These are phyloP conservation scores for Dioctria rufipes DNA, from an alignment of 2,888 invertebrate species.

Conservation along the genomic window DNA sequence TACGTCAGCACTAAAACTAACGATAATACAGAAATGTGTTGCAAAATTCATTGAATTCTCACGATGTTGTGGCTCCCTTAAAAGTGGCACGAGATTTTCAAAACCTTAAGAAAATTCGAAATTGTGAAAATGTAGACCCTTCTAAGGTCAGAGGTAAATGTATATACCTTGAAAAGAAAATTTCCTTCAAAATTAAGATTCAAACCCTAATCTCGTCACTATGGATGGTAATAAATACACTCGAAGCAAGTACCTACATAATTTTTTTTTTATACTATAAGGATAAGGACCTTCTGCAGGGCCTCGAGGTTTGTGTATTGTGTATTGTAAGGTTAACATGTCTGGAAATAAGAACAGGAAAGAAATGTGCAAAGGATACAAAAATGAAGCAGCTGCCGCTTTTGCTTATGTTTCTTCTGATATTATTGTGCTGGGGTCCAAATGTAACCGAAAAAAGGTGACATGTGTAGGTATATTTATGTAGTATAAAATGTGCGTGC, in stretches of 20 bases:
- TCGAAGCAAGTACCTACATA: background rate
- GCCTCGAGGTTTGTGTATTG: conserved; percentile 9
- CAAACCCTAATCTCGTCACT: conserved; percentile 5
- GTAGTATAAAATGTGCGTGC: no score
- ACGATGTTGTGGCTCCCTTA: no score
- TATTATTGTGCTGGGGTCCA: conserved; percentile 18
- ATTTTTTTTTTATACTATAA: background rate
- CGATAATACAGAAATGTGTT: no score
- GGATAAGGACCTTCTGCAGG: background rate
- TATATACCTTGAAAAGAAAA: conserved; percentile 8
- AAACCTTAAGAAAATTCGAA: no score
- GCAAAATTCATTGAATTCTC: no score
- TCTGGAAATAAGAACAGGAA: no score
- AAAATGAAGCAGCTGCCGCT: no score
- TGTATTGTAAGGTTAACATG: conserved; percentile 16
- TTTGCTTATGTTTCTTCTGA: no score
- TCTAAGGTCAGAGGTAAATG: conserved; percentile 20
- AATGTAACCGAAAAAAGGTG: conserved; percentile 40
- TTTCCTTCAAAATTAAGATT: conserved; percentile 24
- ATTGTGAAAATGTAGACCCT: no score
- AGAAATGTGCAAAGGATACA: no score
- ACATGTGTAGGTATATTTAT: conserved; percentile 23
- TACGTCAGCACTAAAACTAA: no score
- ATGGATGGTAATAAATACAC: background rate
- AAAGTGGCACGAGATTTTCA: no score